Percentiles rank a stretch among this genome's conserved stretches.
phyloP scores from a whole-genome alignment of 2,888 invertebrate species.

The Chorisops tibialis region DNA sequence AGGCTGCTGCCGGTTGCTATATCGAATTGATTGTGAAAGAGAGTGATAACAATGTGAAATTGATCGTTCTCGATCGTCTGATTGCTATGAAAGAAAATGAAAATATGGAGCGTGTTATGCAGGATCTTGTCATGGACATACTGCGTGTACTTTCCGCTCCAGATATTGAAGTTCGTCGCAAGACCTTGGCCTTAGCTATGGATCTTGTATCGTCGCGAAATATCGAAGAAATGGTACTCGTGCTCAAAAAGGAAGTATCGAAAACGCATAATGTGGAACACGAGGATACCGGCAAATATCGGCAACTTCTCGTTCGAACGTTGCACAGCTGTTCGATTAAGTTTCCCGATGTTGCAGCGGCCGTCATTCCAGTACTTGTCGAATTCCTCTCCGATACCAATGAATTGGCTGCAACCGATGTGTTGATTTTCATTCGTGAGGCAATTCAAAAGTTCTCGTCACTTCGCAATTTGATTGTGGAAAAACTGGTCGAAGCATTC shows the following conservation, averaged over 20 bases:
- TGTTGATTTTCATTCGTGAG: conserved; percentile 90
- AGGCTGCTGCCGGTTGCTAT: conserved; percentile 96
- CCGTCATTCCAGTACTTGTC: conserved; percentile 90
- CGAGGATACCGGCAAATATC: conserved; percentile 93
- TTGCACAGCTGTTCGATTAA: conserved; percentile 91
- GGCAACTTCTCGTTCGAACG: conserved; percentile 91
- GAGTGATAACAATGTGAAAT: conserved; percentile 98
- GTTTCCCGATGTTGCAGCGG: conserved; percentile 91
- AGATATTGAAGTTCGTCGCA: conserved; percentile 90
- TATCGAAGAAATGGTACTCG: conserved; percentile 91
- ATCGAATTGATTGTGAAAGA: conserved; percentile 99
- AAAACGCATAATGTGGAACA: conserved; percentile 87
- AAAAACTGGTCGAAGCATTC: conserved; percentile 72
- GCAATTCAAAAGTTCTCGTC: conserved; percentile 91
- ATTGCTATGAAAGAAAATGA: conserved; percentile 82
- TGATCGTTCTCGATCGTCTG: conserved; percentile 93
- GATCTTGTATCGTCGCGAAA: conserved; percentile 89
- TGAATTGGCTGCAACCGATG: conserved; percentile 89
- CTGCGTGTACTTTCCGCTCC: conserved; percentile 87
- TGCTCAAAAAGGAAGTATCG: conserved; percentile 88
- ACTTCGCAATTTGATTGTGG: conserved; percentile 76
- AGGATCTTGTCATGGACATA: conserved; percentile 95
- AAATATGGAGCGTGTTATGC: conserved; percentile 78
- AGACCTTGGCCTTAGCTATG: conserved; percentile 80
- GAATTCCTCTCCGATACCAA: conserved; percentile 89